A percentile compares a stretch with the other conserved stretches of the same genome.
Conservation (phyloP, 1,140 invertebrate species). For the Frieseomelitta varia region DNA sequence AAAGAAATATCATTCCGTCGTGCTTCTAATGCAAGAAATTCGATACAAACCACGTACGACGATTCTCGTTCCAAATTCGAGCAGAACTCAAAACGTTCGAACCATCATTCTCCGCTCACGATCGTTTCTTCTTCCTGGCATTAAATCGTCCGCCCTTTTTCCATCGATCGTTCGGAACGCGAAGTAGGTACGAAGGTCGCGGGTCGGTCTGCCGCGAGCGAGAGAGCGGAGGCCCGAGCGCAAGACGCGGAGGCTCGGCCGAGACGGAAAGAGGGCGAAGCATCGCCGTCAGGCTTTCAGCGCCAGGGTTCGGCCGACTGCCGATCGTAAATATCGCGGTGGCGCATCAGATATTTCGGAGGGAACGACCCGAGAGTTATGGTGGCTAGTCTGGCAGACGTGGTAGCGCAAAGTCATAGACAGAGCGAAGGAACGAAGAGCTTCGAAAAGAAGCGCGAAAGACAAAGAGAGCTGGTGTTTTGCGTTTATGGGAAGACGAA, state of each 20-base stretch:
- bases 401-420: conserved; percentile 53
- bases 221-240: neutral
- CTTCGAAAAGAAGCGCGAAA: neutral
- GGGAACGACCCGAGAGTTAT: conserved; percentile 69
- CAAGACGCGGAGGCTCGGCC: conserved; percentile 3
- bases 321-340: conserved; percentile 70
- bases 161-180: neutral
- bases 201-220: neutral
- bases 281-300: conserved; percentile 65
- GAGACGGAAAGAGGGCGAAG: conserved; percentile 35
- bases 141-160: neutral
- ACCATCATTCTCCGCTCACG: neutral
- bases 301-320: conserved; percentile 60
- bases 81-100: too few relatives aligned
- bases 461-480: too few relatives aligned
- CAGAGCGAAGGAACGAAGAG: conserved; percentile 26
- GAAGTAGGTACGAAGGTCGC: conserved; percentile 4
- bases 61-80: too few relatives aligned
- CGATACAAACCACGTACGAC: too few relatives aligned
- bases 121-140: neutral
- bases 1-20: too few relatives aligned
- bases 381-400: conserved; percentile 66
- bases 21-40: too few relatives aligned
- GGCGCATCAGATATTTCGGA: conserved; percentile 71
- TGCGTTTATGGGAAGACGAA: too few relatives aligned